Conservation (phyloP, 2,113 vertebrate species). For the Terrapene triunguis region DNA sequence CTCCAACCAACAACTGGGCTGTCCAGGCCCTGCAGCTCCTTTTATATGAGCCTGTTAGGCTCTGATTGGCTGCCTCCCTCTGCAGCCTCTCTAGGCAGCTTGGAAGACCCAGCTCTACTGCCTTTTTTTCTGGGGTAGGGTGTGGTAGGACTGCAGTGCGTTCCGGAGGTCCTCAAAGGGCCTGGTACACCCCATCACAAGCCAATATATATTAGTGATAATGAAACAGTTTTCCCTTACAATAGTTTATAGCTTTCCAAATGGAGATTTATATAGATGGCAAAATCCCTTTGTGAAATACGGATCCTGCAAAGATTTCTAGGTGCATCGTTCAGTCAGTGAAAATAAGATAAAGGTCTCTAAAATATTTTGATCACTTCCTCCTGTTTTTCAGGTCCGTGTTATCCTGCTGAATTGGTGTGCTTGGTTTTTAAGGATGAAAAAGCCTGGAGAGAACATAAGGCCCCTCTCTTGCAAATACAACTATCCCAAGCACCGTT, state of each 20-base stretch:
- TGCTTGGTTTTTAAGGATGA: conserved; percentile 93
- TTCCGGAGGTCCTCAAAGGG: neutral
- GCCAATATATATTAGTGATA: neutral
- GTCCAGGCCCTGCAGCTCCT: neutral
- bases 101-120: neutral
- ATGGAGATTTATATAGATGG: neutral
- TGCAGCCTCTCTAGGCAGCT: neutral
- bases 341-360: neutral
- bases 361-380: neutral
- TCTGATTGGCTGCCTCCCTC: neutral
- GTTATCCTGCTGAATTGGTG: conserved; percentile 91
- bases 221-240: neutral
- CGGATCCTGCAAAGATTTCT: neutral
- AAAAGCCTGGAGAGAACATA: conserved; percentile 86
- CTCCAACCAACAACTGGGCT: neutral
- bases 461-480: conserved; percentile 82
- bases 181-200: neutral
- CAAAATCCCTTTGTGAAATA: neutral
- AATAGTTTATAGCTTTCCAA: neutral
- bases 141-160: neutral
- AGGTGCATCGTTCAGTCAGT: neutral
- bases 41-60: neutral
- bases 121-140: neutral
- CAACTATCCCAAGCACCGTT: conserved; percentile 77
- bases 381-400: conserved; percentile 64